phyloP scores from a whole-genome alignment of 2,888 invertebrate species.

The Diplolepis rosae region DNA sequence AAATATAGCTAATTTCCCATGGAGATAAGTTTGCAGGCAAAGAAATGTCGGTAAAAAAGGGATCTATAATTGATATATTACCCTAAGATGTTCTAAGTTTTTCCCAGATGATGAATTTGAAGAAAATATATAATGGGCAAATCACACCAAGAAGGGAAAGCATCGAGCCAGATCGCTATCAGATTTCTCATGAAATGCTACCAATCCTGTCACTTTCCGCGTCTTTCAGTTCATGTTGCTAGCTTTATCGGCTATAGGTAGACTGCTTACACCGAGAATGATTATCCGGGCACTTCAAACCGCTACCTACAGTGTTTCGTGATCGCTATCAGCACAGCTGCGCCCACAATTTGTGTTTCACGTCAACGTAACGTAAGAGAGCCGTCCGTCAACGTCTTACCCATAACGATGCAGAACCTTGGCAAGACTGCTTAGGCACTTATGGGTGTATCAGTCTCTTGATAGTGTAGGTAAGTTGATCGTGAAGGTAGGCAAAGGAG shows the following conservation, averaged over 20 bases:
- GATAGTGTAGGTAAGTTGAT: neutral
- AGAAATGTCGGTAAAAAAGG: no score
- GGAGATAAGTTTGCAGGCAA: no score
- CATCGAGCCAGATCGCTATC: slow-evolving; percentile 61
- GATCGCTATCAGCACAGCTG: slow-evolving; percentile 72
- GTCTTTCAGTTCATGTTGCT: slow-evolving; percentile 31
- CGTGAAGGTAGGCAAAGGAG: slow-evolving; percentile 36
- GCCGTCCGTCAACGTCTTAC: slow-evolving; percentile 70
- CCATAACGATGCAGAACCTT: slow-evolving; percentile 52
- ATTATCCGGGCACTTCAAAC: slow-evolving; percentile 60
- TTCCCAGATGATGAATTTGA: neutral
- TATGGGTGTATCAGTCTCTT: neutral
- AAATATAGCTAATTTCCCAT: no score
- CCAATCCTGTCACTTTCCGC: slow-evolving; percentile 44
- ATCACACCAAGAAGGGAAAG: slow-evolving; percentile 5
- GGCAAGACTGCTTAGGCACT: slow-evolving; percentile 21
- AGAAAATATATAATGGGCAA: neutral
- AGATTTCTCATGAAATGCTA: slow-evolving; percentile 58
- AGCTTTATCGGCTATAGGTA: slow-evolving; percentile 34
- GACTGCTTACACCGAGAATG: slow-evolving; percentile 54
- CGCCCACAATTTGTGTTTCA: slow-evolving; percentile 68
- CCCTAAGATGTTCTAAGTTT: no score
- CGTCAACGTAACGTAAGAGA: slow-evolving; percentile 67
- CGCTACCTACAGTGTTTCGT: slow-evolving; percentile 65
- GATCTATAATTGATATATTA: no score